Base-by-base conservation (phyloP, 1,140 invertebrate genomes). In the Akabosia matsudoensis region DNA sequence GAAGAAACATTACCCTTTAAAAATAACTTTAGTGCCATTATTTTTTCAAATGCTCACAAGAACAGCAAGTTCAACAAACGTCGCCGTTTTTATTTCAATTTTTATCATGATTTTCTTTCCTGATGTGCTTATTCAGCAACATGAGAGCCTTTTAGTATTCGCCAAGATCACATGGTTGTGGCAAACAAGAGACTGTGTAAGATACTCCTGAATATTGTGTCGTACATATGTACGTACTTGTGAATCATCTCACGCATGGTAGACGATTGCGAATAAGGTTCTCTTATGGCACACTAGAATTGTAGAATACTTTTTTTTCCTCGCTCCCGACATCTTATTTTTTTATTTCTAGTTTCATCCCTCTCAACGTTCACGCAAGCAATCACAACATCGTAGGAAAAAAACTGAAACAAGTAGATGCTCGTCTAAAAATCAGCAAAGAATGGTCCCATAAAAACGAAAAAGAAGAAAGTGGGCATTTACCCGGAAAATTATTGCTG, bases 201-300 rank as follows among this genome's bases (percentile, higher is more conserved):
- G n/a, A n/a, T n/a, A n/a, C n/a, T n/a, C n/a, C n/a, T n/a, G n/a
- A n/a, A n/a, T n/a, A n/a, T n/a, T 45, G 37, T 45, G 37, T 18
- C 18, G 7, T 10, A 7, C 18, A 10, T 45, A 45, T 18, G 37
- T 45, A 45, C 24, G 54, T 24, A 56, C 54, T 56, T 56, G 54
- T 56, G 24, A 56, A 56, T n/a, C 54, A 56, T 56, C 54, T 56
- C 54, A 56, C 54, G 54, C 54, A 56, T 56, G 54, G 54, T 56
- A n/a, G 13, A 56, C 7, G 18, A 45, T 45, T 45, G 37, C 18
- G 37, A 45, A 45, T 45, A 45, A n/a, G n/a, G 37, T 45, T 10
- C 37, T 10, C 37, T 45, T 7, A 7, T 18, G 7, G 37, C 37
- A 10, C 37, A 7, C 37, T 10, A 7, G 18, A 7, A 45, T 10